These are phyloP conservation scores for Esox masquinongy DNA, from an alignment of 2,797 vertebrate species.

Conservation along the genomic window DNA sequence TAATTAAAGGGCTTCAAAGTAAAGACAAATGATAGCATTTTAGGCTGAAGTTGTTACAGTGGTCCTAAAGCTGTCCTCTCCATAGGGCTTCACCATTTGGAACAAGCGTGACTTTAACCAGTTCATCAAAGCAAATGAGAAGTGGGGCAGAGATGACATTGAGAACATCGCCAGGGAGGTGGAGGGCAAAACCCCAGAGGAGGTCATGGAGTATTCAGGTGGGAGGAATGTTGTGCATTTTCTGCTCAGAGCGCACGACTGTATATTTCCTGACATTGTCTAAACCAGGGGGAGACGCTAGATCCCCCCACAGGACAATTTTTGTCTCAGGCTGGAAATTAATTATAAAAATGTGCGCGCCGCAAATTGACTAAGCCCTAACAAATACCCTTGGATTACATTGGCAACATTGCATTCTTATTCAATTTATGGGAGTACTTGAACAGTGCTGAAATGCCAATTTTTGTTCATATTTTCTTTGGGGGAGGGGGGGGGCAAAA, in stretches of 20 bases:
- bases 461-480: no score
- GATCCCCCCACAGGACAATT: no score
- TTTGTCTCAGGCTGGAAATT: no score
- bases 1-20: not conserved
- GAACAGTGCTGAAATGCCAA: no score
- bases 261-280: not conserved
- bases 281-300: no score
- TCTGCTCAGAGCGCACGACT: not conserved
- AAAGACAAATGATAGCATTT: not conserved
- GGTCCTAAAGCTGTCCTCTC: not conserved
- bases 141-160: slow-evolving; percentile 98
- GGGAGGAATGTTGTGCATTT: slow-evolving; percentile 29
- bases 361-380: no score
- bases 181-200: slow-evolving; percentile 97
- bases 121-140: slow-evolving; percentile 99
- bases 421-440: no score
- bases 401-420: no score
- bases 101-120: slow-evolving; percentile 99
- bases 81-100: slow-evolving; percentile 97
- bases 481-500: no score
- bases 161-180: slow-evolving; percentile 98
- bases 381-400: no score
- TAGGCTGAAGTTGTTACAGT: slow-evolving; percentile 1
- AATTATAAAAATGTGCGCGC: no score
- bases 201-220: slow-evolving; percentile 99